Conservation (phyloP, 1,140 invertebrate genomes). For the Drosophila ambigua region DNA sequence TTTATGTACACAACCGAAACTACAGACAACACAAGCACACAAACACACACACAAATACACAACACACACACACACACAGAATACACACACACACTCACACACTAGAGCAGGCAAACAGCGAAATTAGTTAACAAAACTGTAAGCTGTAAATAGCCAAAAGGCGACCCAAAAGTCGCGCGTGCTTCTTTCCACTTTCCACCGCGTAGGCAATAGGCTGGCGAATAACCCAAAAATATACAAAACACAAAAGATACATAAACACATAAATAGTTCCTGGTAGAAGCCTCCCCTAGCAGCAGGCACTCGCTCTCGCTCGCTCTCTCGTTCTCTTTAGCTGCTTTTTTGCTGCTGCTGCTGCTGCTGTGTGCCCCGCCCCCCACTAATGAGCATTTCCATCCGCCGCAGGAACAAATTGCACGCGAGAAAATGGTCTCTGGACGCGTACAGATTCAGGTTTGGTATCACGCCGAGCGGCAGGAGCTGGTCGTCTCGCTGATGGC, state of each 20-base stretch:
- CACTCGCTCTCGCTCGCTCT: slow-evolving; percentile 2
- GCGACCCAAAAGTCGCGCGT: slow-evolving; percentile 5
- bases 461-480: slow-evolving; percentile 91
- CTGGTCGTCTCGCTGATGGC: slow-evolving; percentile 92
- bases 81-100: neutral
- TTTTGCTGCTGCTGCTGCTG: neutral
- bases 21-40: slow-evolving; percentile 31
- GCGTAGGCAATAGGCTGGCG: slow-evolving; percentile 35
- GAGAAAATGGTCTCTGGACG: slow-evolving; percentile 90
- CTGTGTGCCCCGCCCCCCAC: slow-evolving; percentile 6
- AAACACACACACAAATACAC: slow-evolving; percentile 7
- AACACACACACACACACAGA: slow-evolving; percentile 3
- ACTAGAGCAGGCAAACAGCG: slow-evolving; percentile 23
- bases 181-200: slow-evolving; percentile 8
- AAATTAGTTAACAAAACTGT: slow-evolving; percentile 17
- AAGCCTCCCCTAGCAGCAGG: slow-evolving; percentile 10
- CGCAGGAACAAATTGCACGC: slow-evolving; percentile 89
- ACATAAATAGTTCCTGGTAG: slow-evolving; percentile 17
- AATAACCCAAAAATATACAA: slow-evolving; percentile 6
- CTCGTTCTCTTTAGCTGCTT: neutral
- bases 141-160: slow-evolving; percentile 61
- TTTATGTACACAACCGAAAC: slow-evolving; percentile 32
- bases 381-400: slow-evolving; percentile 48
- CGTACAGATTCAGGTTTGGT: slow-evolving; percentile 94
- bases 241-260: slow-evolving; percentile 11